phyloP scores from a whole-genome alignment of 2,797 vertebrate species.

The Rhinophrynus dorsalis region DNA sequence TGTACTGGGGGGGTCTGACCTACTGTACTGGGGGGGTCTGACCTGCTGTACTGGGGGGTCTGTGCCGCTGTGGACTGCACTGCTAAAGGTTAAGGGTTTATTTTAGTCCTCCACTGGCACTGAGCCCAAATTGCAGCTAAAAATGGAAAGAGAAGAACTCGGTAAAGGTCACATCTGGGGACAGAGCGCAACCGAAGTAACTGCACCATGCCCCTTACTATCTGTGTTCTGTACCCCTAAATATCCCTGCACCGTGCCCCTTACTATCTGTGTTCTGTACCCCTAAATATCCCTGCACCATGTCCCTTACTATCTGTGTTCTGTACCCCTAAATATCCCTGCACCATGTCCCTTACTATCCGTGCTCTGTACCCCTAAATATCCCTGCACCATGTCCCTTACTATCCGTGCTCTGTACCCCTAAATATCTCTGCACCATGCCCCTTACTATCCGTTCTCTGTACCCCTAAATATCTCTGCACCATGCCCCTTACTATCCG shows the following conservation, averaged over 20 bases:
- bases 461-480: too few species aligned
- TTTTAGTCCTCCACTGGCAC: background rate
- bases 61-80: slow-evolving; percentile 28
- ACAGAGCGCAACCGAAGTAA: too few species aligned
- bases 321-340: too few species aligned
- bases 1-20: too few species aligned
- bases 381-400: background rate
- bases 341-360: background rate
- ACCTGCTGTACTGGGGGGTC: too few species aligned
- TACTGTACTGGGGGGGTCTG: too few species aligned
- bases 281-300: background rate
- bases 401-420: too few species aligned
- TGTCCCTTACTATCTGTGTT: too few species aligned
- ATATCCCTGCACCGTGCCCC: background rate
- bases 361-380: background rate
- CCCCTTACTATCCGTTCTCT: too few species aligned
- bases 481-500: too few species aligned
- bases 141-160: slow-evolving; percentile 58
- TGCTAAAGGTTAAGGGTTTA: slow-evolving; percentile 74
- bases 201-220: background rate
- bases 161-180: background rate
- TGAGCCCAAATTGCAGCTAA: slow-evolving; percentile 52
- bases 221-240: too few species aligned
- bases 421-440: too few species aligned
- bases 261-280: background rate